Base-by-base conservation (phyloP, 2,113 vertebrate genomes). In the Solea senegalensis region DNA sequence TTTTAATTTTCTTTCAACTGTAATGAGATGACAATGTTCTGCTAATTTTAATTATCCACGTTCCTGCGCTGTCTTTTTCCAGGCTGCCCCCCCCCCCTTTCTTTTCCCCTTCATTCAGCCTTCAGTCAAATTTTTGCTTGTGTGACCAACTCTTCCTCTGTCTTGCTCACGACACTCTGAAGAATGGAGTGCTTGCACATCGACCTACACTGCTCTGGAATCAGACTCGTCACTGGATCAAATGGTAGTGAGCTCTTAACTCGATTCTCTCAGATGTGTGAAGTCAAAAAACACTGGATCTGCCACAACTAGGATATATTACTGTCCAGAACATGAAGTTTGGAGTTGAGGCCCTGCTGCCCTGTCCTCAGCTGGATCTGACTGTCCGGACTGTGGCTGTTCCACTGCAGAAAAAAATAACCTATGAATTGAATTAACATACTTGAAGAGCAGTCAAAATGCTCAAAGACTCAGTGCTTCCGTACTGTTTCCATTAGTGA, bases 401-500 rank as follows among this genome's bases (percentile, higher is more conserved):
- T 77, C 72, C 74, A 67, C 76, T 76, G 73, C 77, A 78, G 69
- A 86, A 84, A 86, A 84, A 74, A 86, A 90, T 88, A 86, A 84
- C 85, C 86, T 88, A 88, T 88, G 77, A 92, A 91, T 87, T 86
- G 71, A 88, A 88, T 91, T 91, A 95, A 96, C 95, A 95, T 97
- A 98, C 96, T 98, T 98, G 96, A 98, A 98, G 96, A 98, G 96
- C 92, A 87, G 91, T 93, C 92, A 57, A 84, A 83, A 91, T 93
- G 95, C 97, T 98, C 95, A 93, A 94, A 96, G 95, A 92, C 88
- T 98, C 96, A 98, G 96, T 96, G 97, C 96, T 98, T 98, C 96
- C 96, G 95, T 92, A 93, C 91, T 95, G 95, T 97, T 97, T 96
- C 95, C 95, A 94, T 94, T 96, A 95, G 91, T 88, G 93, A 90